phyloP scores from a whole-genome alignment of 2,888 invertebrate species.

The Podotricha telesiphe region DNA sequence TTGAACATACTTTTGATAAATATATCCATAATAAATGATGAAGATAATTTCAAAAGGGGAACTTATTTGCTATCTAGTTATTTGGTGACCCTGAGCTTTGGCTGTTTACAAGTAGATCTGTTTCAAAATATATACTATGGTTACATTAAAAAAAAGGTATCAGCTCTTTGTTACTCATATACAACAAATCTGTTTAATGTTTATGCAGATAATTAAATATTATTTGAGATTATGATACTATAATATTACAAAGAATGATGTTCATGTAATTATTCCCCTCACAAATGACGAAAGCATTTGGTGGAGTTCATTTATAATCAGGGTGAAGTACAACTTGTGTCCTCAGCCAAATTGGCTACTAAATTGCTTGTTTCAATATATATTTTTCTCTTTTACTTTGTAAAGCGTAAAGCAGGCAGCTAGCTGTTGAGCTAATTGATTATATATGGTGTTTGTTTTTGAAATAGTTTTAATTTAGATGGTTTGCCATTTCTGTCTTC shows the following conservation, averaged over 20 bases:
- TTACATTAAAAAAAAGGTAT: not conserved
- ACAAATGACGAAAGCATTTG: constrained; percentile 1
- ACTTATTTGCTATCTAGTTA: constrained; percentile 25
- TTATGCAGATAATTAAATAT: not conserved
- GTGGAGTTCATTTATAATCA: not conserved
- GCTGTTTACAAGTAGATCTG: constrained; percentile 14
- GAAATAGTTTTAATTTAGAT: not conserved
- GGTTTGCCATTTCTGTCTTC: constrained; percentile 14
- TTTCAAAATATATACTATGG: constrained; percentile 14
- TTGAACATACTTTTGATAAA: not conserved
- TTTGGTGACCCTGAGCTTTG: constrained; percentile 39
- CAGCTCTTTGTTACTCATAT: not conserved
- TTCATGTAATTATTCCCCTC: not conserved
- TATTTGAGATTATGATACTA: not conserved
- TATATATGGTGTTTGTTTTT: not conserved
- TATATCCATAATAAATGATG: not conserved
- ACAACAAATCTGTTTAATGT: not conserved
- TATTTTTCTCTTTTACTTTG: not conserved
- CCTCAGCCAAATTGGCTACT: not conserved
- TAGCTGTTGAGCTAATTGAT: not conserved
- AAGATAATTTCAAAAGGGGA: not conserved
- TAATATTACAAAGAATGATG: not conserved
- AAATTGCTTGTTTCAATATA: not conserved
- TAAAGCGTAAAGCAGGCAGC: constrained; percentile 18
- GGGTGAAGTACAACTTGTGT: not conserved